Evolutionary conservation across 2,888 invertebrate genomes (phyloP), one percentile per base, ranked within the genome.

Genomic region (Meganola albula): DNA sequence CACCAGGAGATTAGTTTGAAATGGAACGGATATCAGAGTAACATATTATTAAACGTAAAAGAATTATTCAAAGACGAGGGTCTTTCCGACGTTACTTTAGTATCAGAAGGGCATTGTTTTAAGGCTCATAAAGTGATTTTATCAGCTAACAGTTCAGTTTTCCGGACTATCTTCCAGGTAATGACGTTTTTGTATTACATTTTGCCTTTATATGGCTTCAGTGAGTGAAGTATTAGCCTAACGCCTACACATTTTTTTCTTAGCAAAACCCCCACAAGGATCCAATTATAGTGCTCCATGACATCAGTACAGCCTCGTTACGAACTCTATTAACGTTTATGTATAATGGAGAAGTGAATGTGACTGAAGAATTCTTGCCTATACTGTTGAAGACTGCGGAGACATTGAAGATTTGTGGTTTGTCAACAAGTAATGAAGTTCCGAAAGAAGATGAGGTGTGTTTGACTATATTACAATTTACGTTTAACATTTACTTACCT

Each of bases 341-440:
- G 88, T 92, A 92, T 63, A 90, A 91, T 59, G 92, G 92, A 4
- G 92, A 92, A 70, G 92, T 92, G 10, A 90, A 91, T 73, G 90
- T 92, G 26, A 90, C 90, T 26, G 91, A 92, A 58, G 90, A 91
- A 53, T 90, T 91, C 59, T 74, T 92, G 46, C 89, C 90, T 23
- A 85, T 90, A 34, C 74, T 92, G 28, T 66, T 92, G 38, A 90
- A 90, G 66, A 91, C 91, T 20, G 92, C 92, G 0, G 90, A 91
- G 59, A 88, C 89, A 4, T 68, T 92, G 34, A 89, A 91, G 65
- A 90, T 92, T 41, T 89, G 90, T 63, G 92, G 92, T 2, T 72
- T 92, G 23, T 90, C 91, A 1, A 90, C 91, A 30, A 89, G 87
- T 1, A 87, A 71, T 54, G 80, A 82, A 14, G 47, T 49, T 24